These are phyloP conservation scores for Aeoliscus strigatus DNA, from an alignment of 2,797 vertebrate species.

Conservation along the genomic window DNA sequence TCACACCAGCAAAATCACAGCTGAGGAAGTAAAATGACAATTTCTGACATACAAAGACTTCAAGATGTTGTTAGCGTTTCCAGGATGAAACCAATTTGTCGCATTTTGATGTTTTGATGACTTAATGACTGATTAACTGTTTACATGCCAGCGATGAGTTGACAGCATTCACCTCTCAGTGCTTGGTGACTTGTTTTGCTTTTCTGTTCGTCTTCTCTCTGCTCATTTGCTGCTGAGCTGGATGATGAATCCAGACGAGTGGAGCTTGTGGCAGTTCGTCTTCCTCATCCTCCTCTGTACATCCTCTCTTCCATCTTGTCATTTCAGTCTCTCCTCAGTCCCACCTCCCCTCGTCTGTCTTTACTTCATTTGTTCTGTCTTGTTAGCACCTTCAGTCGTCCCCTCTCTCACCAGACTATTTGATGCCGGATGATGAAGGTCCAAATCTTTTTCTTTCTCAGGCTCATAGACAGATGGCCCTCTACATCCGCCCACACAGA, in stretches of 20 bases:
- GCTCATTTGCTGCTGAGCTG: constrained; percentile 45
- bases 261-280: constrained; percentile 56
- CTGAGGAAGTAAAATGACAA: too few species aligned
- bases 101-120: too few species aligned
- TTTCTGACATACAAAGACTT: too few species aligned
- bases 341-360: constrained; percentile 49
- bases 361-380: constrained; percentile 37
- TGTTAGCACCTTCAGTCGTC: background rate
- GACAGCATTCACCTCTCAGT: too few species aligned
- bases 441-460: constrained; percentile 14
- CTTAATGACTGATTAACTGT: too few species aligned
- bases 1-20: too few species aligned
- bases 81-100: too few species aligned
- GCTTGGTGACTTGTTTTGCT: constrained; percentile 44
- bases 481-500: constrained; percentile 25
- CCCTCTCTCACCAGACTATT: constrained; percentile 15
- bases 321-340: constrained; percentile 41
- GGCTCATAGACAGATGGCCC: constrained; percentile 45
- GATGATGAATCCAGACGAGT: constrained; percentile 60
- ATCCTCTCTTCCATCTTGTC: constrained; percentile 57
- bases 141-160: too few species aligned
- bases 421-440: constrained; percentile 31
- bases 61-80: too few species aligned
- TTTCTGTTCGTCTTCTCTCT: constrained; percentile 39
- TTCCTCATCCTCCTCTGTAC: constrained; percentile 50